Evolutionary conservation across 2,888 invertebrate genomes (phyloP), one percentile per base, ranked within the genome.

Genomic region (Dromius quadrimaculatus): DNA sequence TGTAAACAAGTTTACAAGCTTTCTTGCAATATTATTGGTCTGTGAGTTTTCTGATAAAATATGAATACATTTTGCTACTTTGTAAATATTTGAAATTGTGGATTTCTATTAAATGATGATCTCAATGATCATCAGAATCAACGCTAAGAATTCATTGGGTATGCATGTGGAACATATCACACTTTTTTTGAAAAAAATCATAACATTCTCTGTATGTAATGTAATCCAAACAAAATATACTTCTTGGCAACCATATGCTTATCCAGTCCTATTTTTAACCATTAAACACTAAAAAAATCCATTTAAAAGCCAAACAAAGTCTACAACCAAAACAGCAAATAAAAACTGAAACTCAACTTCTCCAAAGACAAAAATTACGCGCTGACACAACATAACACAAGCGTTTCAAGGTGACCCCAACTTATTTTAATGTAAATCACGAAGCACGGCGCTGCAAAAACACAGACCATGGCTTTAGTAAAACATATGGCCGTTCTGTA

Each of bases 341-440:
- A 36, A 38, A 41, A 61, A 41, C 38, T 11, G 41, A 36, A 11
- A 45, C n/a, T n/a, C n/a, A n/a, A n/a, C n/a, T n/a, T n/a, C n/a
- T n/a, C n/a, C n/a, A n/a, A n/a, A n/a, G 34, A 47, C 47, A 20
- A 50, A 47, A 54, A 54, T 28, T 54, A 54, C 50, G 50, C 41
- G 41, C 8, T 41, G 41, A 41, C 41, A 41, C 13, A 32, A 50
- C 23, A 50, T 13, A 50, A 20, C 20, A 23, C 62, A n/a, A 38
- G 36, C 13, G 11, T 20, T 5, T 23, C 66, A 66, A 66, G 66
- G 66, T 66, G 66, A 66, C 66, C 66, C 34, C 41, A n/a, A 41
- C 17, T 22, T 50, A 57, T 66, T 66, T 66, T 66, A 66, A 57
- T 66, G 57, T 57, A 57, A 66, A 66, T 66, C 54, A 65, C 65